Evolutionary conservation across 2,797 vertebrate genomes (phyloP), one percentile per base, ranked within the genome.

Genomic region (Phataginus tricuspis): DNA sequence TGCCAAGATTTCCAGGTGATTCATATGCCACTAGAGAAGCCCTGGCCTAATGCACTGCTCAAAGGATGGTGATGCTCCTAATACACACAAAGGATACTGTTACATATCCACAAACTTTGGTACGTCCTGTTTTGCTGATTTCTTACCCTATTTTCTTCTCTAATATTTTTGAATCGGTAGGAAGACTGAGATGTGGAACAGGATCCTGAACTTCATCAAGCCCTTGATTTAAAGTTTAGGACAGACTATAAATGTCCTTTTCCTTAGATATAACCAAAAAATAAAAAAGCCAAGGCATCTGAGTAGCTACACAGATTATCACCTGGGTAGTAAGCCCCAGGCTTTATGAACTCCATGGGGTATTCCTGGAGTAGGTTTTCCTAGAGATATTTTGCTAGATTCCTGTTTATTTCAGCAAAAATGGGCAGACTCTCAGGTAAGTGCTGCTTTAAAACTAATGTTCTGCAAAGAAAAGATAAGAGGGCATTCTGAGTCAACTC

Each of bases 151-250:
- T 2, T 93, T 83, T 1, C 25, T 21, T 88, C 37, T 91, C 12
- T 63, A 31, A 69, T 75, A 79, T n/a, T 88, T 93, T 80, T 75
- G 55, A 86, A 88, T 72, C 75, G 31, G n/a, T 31, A 86, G 37
- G 9, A 95, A 80, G 10, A 71, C 6, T 61, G 39, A 55, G 7
- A 68, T 42, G 10, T 9, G 69, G 16, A 84, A 82, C 5, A 45
- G 15, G 19, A 88, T 57, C 6, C 1, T 5, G 15, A 90, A 23
- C 16, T 72, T 78, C 59, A 80, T 66, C 10, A 29, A 79, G 3
- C 1, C 5, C 25, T 78, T 72, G 4, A 82, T 61, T 91, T 86
- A 69, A 84, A 64, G 53, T 66, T 92, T 57, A 75, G 39, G 10
- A 59, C 27, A 79, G 9, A 55, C 0, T 90, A 37, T 12, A 29